Percentiles rank a stretch among this genome's conserved stretches.
Conservation (phyloP, 1,140 invertebrate species). For the Rhopalosiphum padi region DNA sequence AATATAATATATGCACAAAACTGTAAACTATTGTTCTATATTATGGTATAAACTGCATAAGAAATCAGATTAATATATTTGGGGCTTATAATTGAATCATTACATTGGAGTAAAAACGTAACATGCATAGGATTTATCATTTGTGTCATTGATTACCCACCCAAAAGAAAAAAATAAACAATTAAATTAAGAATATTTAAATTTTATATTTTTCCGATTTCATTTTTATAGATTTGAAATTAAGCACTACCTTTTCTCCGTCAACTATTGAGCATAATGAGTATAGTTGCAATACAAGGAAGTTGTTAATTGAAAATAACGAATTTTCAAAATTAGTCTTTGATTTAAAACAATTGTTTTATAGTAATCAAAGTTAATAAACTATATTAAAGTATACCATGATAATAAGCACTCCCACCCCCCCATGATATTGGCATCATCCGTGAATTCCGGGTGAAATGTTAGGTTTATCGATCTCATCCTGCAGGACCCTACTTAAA, state of each 20-base stretch:
- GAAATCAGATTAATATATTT: too few species aligned
- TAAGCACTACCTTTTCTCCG: not conserved
- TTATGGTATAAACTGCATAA: not conserved
- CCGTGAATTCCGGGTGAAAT: not conserved
- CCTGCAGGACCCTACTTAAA: not conserved
- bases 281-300: not conserved
- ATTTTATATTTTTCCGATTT: not conserved
- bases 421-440: not conserved
- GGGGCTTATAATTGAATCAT: too few species aligned
- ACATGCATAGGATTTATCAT: too few species aligned
- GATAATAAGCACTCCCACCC: not conserved
- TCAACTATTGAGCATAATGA: not conserved
- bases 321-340: not conserved
- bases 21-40: not conserved
- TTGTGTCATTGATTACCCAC: too few species aligned
- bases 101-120: too few species aligned
- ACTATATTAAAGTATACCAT: not conserved
- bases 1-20: not conserved
- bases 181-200: not conserved
- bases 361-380: not conserved
- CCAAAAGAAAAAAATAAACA: not conserved
- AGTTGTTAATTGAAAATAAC: not conserved
- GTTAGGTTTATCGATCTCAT: not conserved
- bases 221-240: not conserved
- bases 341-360: not conserved